phyloP scores from a whole-genome alignment of 2,113 vertebrate genomes.

The Gadus macrocephalus region DNA sequence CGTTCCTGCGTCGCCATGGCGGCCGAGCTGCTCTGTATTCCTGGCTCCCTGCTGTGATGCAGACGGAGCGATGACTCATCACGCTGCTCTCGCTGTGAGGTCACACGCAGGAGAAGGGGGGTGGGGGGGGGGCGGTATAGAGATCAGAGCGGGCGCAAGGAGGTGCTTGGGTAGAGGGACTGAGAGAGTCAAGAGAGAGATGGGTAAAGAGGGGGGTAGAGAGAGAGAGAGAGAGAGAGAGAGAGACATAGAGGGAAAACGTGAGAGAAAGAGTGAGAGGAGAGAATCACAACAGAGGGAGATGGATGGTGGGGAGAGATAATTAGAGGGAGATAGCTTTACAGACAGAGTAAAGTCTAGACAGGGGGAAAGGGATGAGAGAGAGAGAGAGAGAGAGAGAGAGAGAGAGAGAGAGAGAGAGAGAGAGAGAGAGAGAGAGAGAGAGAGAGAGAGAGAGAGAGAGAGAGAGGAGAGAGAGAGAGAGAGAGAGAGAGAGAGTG shows the following conservation, averaged over 20 bases:
- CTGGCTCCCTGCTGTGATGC: conserved; percentile 43
- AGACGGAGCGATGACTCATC: conserved; percentile 64
- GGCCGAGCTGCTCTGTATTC: conserved; percentile 47
- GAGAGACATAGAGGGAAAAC: too few species aligned
- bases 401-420: neutral
- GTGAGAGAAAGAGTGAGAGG: neutral
- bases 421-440: neutral
- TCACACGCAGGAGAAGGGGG: conserved; percentile 43
- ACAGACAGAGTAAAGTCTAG: conserved; percentile 6
- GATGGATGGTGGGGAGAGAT: neutral
- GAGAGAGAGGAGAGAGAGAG: conserved; percentile 1
- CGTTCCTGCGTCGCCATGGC: neutral
- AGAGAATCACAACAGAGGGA: neutral
- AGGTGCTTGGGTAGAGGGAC: too few species aligned
- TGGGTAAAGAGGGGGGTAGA: too few species aligned
- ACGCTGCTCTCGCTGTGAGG: conserved; percentile 57
- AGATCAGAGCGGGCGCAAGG: too few species aligned
- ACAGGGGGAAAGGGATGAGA: neutral
- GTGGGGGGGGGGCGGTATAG: neutral
- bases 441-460: neutral
- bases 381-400: conserved; percentile 1
- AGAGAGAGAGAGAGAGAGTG: neutral
- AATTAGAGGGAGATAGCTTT: neutral
- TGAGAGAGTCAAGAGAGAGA: too few species aligned
- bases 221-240: too few species aligned